phyloP scores from a whole-genome alignment of 2,888 invertebrate genomes.

The Gisinianus flammeolus region DNA sequence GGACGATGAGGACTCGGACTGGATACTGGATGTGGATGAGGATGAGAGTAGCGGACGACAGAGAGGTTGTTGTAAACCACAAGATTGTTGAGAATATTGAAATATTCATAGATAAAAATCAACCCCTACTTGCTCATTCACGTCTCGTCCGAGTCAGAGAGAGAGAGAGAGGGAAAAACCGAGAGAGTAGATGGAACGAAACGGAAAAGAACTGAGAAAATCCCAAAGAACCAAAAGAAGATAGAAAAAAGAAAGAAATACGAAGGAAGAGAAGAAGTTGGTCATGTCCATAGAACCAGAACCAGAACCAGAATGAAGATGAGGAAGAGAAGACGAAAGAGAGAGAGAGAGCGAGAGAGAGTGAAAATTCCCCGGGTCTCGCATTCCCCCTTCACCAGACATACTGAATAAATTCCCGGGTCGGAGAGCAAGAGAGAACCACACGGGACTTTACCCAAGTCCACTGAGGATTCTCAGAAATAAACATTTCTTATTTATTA shows the following conservation, averaged over 20 bases:
- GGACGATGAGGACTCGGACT: not conserved
- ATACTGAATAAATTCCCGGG: slow-evolving; percentile 36
- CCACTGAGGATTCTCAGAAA: slow-evolving; percentile 36
- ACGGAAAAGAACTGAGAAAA: not conserved
- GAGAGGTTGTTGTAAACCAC: slow-evolving; percentile 27
- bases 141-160: slow-evolving; percentile 25
- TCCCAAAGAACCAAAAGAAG: slow-evolving; percentile 1
- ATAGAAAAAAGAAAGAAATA: not conserved
- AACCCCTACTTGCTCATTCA: slow-evolving; percentile 41
- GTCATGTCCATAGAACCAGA: not conserved
- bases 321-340: not conserved
- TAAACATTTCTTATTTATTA: slow-evolving; percentile 42
- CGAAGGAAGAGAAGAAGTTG: not conserved
- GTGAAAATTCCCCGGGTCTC: slow-evolving; percentile 39
- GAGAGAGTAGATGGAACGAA: not conserved
- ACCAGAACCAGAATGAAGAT: not conserved
- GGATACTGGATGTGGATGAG: slow-evolving; percentile 1
- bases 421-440: slow-evolving; percentile 25
- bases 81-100: slow-evolving; percentile 41
- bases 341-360: not conserved
- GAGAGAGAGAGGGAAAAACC: slow-evolving; percentile 22
- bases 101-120: slow-evolving; percentile 43
- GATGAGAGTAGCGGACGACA: not conserved
- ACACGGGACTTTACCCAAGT: slow-evolving; percentile 33
- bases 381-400: slow-evolving; percentile 30